Evolutionary conservation across 2,113 vertebrate species (phyloP).

Genomic region (Cynopterus brachyotis): DNA sequence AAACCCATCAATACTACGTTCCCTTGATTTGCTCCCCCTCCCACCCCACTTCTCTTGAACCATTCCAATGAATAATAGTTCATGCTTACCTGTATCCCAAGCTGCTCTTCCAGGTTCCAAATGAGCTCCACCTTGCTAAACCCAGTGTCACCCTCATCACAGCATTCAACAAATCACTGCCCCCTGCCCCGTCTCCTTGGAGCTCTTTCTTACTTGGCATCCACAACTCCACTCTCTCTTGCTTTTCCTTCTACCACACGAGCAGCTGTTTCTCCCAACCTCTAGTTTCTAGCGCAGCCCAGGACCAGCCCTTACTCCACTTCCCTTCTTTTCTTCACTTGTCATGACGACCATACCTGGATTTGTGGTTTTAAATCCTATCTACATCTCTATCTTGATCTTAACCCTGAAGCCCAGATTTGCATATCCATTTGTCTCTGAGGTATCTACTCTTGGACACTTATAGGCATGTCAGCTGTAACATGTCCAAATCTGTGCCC

Average conservation of each 20-base stretch:
- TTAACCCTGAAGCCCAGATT: neutral
- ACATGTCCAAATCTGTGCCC: neutral
- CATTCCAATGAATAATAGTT: neutral
- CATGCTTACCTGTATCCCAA: neutral
- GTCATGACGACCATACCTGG: neutral
- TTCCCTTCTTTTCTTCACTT: neutral
- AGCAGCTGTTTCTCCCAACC: neutral
- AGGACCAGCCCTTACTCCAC: neutral
- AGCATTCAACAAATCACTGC: fast-evolving
- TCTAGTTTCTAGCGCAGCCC: neutral
- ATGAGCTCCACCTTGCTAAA: neutral
- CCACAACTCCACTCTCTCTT: neutral
- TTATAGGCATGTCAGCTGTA: neutral
- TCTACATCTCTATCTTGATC: neutral
- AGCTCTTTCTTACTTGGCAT: neutral
- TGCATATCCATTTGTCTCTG: neutral
- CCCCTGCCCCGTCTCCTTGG: neutral
- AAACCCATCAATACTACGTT: neutral
- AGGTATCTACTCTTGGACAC: neutral
- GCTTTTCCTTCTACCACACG: neutral
- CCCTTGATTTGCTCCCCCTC: neutral
- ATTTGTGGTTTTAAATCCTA: neutral
- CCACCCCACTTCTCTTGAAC: neutral
- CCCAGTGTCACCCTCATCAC: fast-evolving
- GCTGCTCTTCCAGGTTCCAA: neutral